Conservation (phyloP, 2,888 invertebrate species). For the Frankliniella intonsa region DNA sequence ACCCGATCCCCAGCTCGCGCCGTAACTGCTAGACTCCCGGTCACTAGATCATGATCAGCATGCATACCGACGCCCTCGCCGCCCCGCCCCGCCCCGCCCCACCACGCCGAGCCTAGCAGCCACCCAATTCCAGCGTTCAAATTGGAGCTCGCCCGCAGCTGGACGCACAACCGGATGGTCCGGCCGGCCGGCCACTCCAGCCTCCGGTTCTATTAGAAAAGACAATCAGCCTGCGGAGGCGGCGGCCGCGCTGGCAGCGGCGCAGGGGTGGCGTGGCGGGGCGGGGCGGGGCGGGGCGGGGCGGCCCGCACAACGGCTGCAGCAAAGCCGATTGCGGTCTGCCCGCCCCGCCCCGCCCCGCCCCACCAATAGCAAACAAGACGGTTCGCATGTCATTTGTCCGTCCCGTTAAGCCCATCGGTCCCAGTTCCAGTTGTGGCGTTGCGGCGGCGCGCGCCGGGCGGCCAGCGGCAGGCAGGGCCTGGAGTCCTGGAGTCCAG, state of each 20-base stretch:
- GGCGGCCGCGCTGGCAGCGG: neutral
- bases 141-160: neutral
- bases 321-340: neutral
- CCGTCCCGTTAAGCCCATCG: slow-evolving; percentile 16
- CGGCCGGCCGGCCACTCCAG: neutral
- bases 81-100: neutral
- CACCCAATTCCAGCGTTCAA: neutral
- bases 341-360: neutral
- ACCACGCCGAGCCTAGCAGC: no score
- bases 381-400: slow-evolving; percentile 6
- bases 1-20: no score
- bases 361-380: neutral
- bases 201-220: slow-evolving; percentile 21
- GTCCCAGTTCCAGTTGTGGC: slow-evolving; percentile 17
- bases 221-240: neutral
- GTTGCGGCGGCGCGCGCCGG: slow-evolving; percentile 12
- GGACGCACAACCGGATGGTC: neutral
- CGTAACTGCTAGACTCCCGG: no score
- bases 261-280: neutral
- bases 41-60: no score
- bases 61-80: no score
- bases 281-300: no score
- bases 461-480: neutral
- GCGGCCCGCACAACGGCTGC: no score
- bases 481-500: no score